phyloP scores from a whole-genome alignment of 1,140 invertebrate genomes.

The Euwallacea similis region DNA sequence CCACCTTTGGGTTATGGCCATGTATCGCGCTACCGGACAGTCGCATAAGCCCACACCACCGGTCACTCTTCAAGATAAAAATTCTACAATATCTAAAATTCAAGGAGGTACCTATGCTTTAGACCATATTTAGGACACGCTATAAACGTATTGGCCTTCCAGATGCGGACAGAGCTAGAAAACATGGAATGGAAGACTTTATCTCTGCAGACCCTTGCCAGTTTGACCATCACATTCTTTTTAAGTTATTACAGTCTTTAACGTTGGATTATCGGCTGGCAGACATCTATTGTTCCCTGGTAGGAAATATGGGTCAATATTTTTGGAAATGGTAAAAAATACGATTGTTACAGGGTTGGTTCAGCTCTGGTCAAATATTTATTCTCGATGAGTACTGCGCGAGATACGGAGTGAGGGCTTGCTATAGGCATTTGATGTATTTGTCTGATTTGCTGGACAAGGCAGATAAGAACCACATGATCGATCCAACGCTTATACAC shows the following conservation, averaged over 20 bases:
- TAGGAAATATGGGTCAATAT: conserved; percentile 54
- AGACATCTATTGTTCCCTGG: conserved; percentile 96
- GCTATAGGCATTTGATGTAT: conserved; percentile 95
- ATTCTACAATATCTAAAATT: conserved; percentile 84
- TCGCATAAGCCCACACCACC: conserved; percentile 97
- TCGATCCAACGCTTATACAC: conserved; percentile 98
- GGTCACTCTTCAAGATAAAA: conserved; percentile 79
- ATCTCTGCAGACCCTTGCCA: conserved; percentile 97
- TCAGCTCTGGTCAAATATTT: conserved; percentile 98
- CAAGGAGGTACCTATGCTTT: conserved; percentile 70
- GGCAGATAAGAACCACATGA: conserved; percentile 92
- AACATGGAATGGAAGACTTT: conserved; percentile 99
- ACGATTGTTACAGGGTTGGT: conserved; percentile 82
- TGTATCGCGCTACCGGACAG: conserved; percentile 98
- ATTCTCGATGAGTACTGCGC: conserved; percentile 98
- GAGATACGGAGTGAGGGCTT: conserved; percentile 94
- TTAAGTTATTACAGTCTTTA: conserved; percentile 87
- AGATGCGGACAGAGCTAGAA: conserved; percentile 94
- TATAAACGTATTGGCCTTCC: conserved; percentile 23
- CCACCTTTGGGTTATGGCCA: conserved; percentile 97
- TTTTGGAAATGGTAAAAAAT: too few relatives aligned
- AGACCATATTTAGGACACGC: not conserved
- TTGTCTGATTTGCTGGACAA: conserved; percentile 94
- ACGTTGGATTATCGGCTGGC: conserved; percentile 94
- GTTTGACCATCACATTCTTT: conserved; percentile 92